A percentile compares a stretch with the other conserved stretches of the same genome.
Evolutionary conservation across 2,113 vertebrate genomes (phyloP).

Genomic region (Pithys albifrons): DNA sequence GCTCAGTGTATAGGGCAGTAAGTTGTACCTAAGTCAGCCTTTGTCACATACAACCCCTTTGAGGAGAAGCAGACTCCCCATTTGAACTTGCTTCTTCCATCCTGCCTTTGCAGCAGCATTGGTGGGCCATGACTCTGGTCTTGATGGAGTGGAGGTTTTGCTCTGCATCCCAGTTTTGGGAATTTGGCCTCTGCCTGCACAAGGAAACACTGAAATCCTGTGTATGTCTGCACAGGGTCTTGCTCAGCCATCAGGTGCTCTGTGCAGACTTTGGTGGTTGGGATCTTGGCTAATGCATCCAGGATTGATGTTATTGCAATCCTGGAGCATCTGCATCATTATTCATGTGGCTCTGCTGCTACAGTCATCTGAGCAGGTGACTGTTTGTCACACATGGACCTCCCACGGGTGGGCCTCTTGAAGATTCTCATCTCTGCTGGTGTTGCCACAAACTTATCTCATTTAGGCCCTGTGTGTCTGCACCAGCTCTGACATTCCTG

Average conservation of each 20-base stretch:
- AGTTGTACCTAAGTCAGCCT: background rate
- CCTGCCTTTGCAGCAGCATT: background rate
- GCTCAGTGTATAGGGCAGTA: background rate
- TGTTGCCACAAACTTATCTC: background rate
- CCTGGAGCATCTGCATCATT: background rate
- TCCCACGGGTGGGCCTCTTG: accelerated
- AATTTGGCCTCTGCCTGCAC: background rate
- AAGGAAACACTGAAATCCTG: background rate
- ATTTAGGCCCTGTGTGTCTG: background rate
- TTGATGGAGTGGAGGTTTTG: background rate
- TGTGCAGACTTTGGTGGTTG: background rate
- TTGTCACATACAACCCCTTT: background rate
- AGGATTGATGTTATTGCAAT: background rate
- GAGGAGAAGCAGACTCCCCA: background rate
- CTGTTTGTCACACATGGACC: background rate
- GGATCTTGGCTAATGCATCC: background rate
- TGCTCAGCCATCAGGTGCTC: accelerated
- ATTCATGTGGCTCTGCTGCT: background rate
- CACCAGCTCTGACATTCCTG: background rate
- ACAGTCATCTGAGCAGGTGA: background rate
- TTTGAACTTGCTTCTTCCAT: background rate
- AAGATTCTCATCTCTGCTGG: background rate
- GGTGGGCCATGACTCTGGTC: background rate
- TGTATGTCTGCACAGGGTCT: background rate
- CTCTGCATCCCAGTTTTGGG: background rate